phyloP scores from a whole-genome alignment of 2,113 vertebrate species.

The Aphyosemion australe region DNA sequence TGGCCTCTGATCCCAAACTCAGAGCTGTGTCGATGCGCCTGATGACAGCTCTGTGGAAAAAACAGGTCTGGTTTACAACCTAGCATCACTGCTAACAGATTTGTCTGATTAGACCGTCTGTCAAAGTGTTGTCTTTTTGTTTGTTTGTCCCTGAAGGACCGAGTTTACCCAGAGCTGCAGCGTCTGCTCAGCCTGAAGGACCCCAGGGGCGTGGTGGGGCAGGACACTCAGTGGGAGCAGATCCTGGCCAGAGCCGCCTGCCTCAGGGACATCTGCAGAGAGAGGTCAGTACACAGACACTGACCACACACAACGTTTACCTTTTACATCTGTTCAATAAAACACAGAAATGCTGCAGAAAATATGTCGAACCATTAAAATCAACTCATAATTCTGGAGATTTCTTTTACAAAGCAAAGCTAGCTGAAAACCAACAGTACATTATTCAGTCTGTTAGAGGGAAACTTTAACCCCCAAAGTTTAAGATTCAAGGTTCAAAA shows the following conservation, averaged over 20 bases:
- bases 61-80: conserved; percentile 81
- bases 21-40: conserved; percentile 85
- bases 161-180: conserved; percentile 93
- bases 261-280: conserved; percentile 90
- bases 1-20: conserved; percentile 84
- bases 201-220: conserved; percentile 78
- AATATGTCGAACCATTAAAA: too few species aligned
- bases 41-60: conserved; percentile 91
- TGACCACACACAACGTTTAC: too few species aligned
- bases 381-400: too few species aligned
- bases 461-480: too few species aligned
- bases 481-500: too few species aligned
- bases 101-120: too few species aligned
- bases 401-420: too few species aligned
- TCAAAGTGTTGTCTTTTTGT: background rate
- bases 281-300: conserved; percentile 78
- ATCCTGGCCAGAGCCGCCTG: conserved; percentile 89
- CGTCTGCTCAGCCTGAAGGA: conserved; percentile 84
- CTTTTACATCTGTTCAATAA: too few species aligned
- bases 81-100: too few species aligned
- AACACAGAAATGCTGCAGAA: too few species aligned
- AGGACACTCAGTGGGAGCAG: conserved; percentile 91
- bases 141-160: conserved; percentile 79
- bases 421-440: too few species aligned
- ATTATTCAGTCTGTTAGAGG: too few species aligned